Base-by-base conservation (phyloP, 2,113 vertebrate species). In the Aplodontia rufa region DNA sequence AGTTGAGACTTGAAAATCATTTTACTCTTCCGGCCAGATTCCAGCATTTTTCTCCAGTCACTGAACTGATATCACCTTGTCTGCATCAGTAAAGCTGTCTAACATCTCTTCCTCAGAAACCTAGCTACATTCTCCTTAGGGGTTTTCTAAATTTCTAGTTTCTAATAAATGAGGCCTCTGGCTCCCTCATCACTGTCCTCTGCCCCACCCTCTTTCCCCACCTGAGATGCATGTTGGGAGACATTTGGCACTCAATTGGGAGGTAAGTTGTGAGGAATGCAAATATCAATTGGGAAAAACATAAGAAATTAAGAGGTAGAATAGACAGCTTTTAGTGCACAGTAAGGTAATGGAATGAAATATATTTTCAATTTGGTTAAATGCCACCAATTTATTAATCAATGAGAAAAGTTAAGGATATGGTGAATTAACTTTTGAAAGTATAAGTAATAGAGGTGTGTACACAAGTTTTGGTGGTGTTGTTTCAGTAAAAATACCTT, bases 191-290 rank as follows among this genome's bases (percentile, higher is more conserved):
- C 45, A 30, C 1, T 28, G 26, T 60, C 10, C 14, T 88, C 17
- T n/a, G n/a, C n/a, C n/a, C 12, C 10, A 8, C 16, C 8, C 4
- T 72, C 6, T 13, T 32, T 55, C 6, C 9, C 4, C 16, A n/a
- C 24, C 11, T 5, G 51, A 8, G 40, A 28, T 12, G 17, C 8
- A 11, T 11, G n/a, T 8, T 42, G 22, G 8, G 16, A 55, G 9
- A 17, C 8, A 51, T 13, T 37, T 24, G 47, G 55, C 37, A 62
- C 32, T 71, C 45, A 76, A 32, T 30, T 72, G 83, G 37, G 14
- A 53, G 60, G 74, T 9, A 72, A 49, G 13, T 66, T 68, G 58
- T 81, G 26, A 87, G 47, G 8, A 49, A 30, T 0, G 72, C 24
- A 16, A 55, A 40, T 1, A 86, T 30, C 11, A 66, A 10, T 47